Evolutionary conservation across 1,140 invertebrate species (phyloP).

Genomic region (Sinonovacula constricta): DNA sequence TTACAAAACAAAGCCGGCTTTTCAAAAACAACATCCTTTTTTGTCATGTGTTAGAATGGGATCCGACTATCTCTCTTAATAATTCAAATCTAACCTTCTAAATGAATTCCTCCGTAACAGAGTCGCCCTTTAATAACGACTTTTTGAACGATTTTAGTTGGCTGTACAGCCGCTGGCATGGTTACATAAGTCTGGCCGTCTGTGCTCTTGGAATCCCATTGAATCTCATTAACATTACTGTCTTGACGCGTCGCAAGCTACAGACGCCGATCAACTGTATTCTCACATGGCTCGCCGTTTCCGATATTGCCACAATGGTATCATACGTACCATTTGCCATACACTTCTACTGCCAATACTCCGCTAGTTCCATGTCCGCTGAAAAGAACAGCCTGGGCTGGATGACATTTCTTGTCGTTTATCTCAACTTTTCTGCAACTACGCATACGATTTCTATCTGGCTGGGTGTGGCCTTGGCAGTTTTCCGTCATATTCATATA

Average conservation of each 20-base stretch:
- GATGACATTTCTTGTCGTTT: constrained; percentile 73
- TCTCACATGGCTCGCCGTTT: constrained; percentile 89
- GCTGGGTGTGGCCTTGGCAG: constrained; percentile 92
- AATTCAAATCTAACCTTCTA: neutral
- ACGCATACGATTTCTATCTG: constrained; percentile 96
- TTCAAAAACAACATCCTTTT: too few species aligned
- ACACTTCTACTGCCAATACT: constrained; percentile 79
- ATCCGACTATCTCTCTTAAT: too few species aligned
- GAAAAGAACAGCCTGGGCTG: constrained; percentile 61
- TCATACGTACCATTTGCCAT: constrained; percentile 91
- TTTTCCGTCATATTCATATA: constrained; percentile 95
- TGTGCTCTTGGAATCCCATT: constrained; percentile 93
- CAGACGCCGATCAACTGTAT: constrained; percentile 91
- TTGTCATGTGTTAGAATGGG: too few species aligned
- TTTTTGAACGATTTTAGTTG: constrained; percentile 61
- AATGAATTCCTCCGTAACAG: neutral
- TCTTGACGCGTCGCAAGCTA: constrained; percentile 91
- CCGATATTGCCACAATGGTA: constrained; percentile 92
- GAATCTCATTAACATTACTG: constrained; percentile 93
- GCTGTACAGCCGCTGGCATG: constrained; percentile 81
- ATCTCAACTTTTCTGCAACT: constrained; percentile 85
- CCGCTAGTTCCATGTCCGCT: constrained; percentile 26
- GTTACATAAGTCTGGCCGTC: constrained; percentile 85
- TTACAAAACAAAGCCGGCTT: too few species aligned
- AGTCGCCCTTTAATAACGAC: constrained; percentile 26